Base-by-base conservation (phyloP, 2,888 invertebrate genomes). In the Malacosoma neustria region DNA sequence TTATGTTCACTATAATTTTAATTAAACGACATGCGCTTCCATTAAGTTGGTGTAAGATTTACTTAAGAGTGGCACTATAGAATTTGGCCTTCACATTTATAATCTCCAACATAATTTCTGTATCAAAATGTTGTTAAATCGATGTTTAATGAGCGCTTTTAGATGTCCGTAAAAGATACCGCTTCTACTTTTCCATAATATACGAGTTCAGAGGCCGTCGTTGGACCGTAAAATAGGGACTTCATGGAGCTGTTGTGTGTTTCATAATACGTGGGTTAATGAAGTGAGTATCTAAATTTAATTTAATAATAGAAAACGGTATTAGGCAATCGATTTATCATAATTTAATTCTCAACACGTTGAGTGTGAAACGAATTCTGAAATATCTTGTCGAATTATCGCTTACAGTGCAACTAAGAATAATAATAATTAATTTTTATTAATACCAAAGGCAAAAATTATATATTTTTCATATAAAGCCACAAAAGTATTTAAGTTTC, bases 41-140 rank as follows among this genome's bases (percentile, higher is more conserved):
- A 66, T 61, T 63, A 61, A 54, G 61, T 59, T 63, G 63, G 48
- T 66, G 68, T 64, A 69, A 61, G 61, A 51, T 68, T 73, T 65
- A 71, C 67, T 68, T 72, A 65, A 61, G 55, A 76, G 71, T 69
- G 72, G 52, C 71, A 70, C 72, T 77, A 70, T 69, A 57, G 49
- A 50, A 65, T 72, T 66, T 62, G 60, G 55, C 49, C 62, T 61
- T 60, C 49, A 55, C 54, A 54, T 57, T 54, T 54, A 53, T 57
- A 59, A 57, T 49, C 22, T 22, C 22, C 41, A 40, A 42, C 48
- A 51, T 51, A 59, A 56, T 57, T 51, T 49, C 49, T 46, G 49
- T 55, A 62, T 60, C 57, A 58, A 51, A 54, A 51, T 46, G 51
- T 51, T 49, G 48, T 62, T 52, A 61, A 59, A 59, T 58, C 52